A percentile compares a stretch with the other conserved stretches of the same genome.
Evolutionary conservation across 2,113 vertebrate genomes (phyloP).

Genomic region (Lota lota): DNA sequence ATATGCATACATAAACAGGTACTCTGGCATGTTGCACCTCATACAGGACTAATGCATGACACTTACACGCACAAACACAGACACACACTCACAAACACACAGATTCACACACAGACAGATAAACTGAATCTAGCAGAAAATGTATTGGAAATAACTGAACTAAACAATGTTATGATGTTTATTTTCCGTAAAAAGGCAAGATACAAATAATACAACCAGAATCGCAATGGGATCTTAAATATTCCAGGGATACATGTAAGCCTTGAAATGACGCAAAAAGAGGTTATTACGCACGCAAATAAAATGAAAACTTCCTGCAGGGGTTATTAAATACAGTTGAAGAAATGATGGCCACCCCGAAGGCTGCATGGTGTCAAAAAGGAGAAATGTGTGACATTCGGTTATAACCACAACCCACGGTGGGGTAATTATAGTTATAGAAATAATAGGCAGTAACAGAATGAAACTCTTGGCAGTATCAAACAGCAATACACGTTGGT

Average conservation of each 20-base stretch:
- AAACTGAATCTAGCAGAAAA: background rate
- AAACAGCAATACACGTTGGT: background rate
- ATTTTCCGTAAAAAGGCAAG: conserved; percentile 63
- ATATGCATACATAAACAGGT: no score
- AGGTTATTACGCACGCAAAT: conserved; percentile 16
- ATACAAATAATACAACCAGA: conserved; percentile 47
- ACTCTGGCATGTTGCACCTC: no score
- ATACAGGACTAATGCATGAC: background rate
- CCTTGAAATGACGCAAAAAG: conserved; percentile 73
- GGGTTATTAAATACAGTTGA: conserved; percentile 58
- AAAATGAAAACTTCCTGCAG: conserved; percentile 12
- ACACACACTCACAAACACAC: background rate
- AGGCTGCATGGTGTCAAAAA: conserved; percentile 36
- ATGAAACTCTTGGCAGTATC: conserved; percentile 40
- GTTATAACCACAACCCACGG: conserved; percentile 42
- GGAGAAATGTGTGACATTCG: conserved; percentile 76
- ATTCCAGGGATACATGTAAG: conserved; percentile 57
- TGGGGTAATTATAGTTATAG: conserved; percentile 42
- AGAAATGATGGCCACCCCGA: conserved; percentile 39
- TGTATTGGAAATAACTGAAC: background rate
- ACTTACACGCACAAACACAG: background rate
- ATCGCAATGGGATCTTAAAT: conserved; percentile 54
- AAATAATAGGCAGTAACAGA: conserved; percentile 57
- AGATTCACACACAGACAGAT: background rate
- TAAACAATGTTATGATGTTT: conserved; percentile 37